phyloP scores from a whole-genome alignment of 2,888 invertebrate genomes.

The Brenthis daphne region DNA sequence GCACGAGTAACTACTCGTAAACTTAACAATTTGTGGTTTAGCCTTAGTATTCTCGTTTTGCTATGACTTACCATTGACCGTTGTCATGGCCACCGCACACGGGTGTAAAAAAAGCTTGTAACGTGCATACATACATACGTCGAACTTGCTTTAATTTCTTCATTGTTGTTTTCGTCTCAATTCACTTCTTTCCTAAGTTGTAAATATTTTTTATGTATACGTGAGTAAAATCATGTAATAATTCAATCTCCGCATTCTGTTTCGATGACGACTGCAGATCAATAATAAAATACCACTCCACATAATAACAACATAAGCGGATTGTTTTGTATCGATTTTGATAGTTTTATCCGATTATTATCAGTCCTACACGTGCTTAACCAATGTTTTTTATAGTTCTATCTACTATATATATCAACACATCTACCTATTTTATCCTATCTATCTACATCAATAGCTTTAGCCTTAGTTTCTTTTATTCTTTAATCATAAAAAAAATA shows the following conservation, averaged over 20 bases:
- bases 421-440: too few relatives aligned
- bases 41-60: too few relatives aligned
- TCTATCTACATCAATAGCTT: too few relatives aligned
- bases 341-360: constrained; percentile 23
- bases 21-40: too few relatives aligned
- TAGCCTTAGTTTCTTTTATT: too few relatives aligned
- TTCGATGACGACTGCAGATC: constrained; percentile 39
- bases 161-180: not conserved
- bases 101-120: too few relatives aligned
- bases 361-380: constrained; percentile 16
- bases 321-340: constrained; percentile 36
- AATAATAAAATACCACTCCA: constrained; percentile 37
- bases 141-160: too few relatives aligned
- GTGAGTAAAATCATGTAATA: constrained; percentile 41
- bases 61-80: too few relatives aligned
- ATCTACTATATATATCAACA: not conserved
- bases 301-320: constrained; percentile 34
- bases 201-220: constrained; percentile 35
- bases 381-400: constrained; percentile 6
- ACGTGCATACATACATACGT: too few relatives aligned
- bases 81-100: too few relatives aligned
- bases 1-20: too few relatives aligned
- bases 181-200: not conserved
- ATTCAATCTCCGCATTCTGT: constrained; percentile 24
- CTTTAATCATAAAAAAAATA: too few relatives aligned